Evolutionary conservation across 64 coral and sea anemone genomes (phyloP).

Genomic region (Orbicella faveolata): DNA sequence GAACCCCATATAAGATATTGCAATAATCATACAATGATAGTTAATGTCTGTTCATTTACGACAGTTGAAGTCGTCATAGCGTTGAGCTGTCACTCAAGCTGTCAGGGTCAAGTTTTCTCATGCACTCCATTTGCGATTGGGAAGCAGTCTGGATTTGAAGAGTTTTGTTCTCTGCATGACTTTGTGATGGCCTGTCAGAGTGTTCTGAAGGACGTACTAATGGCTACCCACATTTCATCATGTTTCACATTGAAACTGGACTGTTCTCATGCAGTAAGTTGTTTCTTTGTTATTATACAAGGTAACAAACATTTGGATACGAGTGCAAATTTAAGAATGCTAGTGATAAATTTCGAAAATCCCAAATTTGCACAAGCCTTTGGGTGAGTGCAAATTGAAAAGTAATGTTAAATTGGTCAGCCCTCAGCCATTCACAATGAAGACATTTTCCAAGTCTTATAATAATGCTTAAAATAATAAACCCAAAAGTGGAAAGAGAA

Average conservation of each 20-base stretch:
- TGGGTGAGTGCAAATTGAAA: too few relatives aligned
- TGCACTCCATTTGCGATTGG: constrained; percentile 79
- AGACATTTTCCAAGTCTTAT: too few relatives aligned
- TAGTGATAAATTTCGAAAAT: too few relatives aligned
- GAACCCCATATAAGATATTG: too few relatives aligned
- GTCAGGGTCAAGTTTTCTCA: constrained; percentile 93
- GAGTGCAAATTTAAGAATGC: too few relatives aligned
- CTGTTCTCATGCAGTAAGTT: constrained; percentile 90
- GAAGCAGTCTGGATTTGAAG: constrained; percentile 75
- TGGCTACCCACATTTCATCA: constrained; percentile 80
- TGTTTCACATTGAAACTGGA: constrained; percentile 96
- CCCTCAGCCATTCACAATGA: too few relatives aligned
- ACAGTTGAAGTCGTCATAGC: constrained; percentile 81
- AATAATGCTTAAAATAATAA: too few relatives aligned
- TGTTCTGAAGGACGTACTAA: constrained; percentile 43
- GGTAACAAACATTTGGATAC: too few relatives aligned
- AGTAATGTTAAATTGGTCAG: too few relatives aligned
- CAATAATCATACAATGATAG: too few relatives aligned
- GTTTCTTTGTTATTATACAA: not conserved
- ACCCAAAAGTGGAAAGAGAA: too few relatives aligned
- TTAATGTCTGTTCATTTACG: not conserved
- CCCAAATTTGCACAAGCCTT: too few relatives aligned
- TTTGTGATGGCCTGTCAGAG: constrained; percentile 79
- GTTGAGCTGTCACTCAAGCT: constrained; percentile 92
- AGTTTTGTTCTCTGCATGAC: constrained; percentile 95